phyloP scores from a whole-genome alignment of 2,888 invertebrate genomes.

The Metacarcinus magister region DNA sequence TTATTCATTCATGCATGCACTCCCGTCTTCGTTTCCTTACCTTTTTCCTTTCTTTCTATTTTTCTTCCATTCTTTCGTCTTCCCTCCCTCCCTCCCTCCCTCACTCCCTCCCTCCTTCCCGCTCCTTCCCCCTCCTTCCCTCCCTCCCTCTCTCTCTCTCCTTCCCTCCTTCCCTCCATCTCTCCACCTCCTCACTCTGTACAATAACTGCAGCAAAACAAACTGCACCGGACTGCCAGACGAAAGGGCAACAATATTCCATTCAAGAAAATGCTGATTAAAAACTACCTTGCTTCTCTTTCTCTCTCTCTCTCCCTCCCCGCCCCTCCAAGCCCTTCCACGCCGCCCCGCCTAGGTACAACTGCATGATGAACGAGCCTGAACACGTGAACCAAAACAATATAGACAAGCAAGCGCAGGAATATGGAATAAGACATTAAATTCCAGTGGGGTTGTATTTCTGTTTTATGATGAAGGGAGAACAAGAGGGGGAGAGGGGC shows the following conservation, averaged over 20 bases:
- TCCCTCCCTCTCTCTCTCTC: neutral
- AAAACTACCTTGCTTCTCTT: neutral
- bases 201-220: neutral
- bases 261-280: neutral
- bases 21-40: too few species aligned
- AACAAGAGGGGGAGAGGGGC: conserved; percentile 8
- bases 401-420: conserved; percentile 26
- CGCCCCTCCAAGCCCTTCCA: neutral
- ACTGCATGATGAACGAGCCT: neutral
- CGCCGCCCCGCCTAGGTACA: neutral
- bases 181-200: neutral
- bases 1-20: too few species aligned
- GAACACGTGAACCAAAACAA: conserved; percentile 34
- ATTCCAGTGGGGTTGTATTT: neutral
- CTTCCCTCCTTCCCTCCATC: neutral
- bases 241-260: neutral
- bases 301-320: neutral
- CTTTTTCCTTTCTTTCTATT: neutral
- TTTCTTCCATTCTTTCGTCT: neutral
- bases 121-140: neutral
- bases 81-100: too few species aligned
- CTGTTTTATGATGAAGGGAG: neutral
- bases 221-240: neutral
- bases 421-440: conserved; percentile 29
- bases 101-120: too few species aligned